phyloP scores from a whole-genome alignment of 2,888 invertebrate genomes.

The Odontomyia ornata region DNA sequence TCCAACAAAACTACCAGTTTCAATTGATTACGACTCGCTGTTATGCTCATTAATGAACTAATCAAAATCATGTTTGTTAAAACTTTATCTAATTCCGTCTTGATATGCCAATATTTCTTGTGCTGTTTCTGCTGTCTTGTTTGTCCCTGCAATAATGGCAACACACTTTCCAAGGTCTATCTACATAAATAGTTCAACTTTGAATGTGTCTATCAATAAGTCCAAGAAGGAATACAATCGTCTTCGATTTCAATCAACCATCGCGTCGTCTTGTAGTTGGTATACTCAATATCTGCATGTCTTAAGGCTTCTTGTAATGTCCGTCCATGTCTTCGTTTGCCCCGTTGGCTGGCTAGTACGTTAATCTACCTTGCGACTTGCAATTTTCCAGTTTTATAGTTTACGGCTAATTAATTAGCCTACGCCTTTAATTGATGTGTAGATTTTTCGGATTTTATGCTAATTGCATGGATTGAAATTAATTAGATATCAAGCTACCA shows the following conservation, averaged over 20 bases:
- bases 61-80: too few species aligned
- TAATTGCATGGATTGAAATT: constrained; percentile 44
- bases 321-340: background rate
- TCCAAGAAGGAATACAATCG: background rate
- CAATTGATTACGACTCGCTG: too few species aligned
- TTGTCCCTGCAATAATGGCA: background rate
- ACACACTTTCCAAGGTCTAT: background rate
- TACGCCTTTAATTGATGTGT: constrained; percentile 47
- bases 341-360: background rate
- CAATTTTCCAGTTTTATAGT: constrained; percentile 10
- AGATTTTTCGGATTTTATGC: constrained; percentile 46
- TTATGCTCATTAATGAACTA: too few species aligned
- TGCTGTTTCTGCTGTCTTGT: background rate
- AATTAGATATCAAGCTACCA: constrained; percentile 19
- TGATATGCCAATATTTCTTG: too few species aligned
- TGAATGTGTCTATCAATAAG: background rate
- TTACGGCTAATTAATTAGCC: constrained; percentile 46
- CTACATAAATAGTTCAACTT: background rate
- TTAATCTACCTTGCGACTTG: background rate
- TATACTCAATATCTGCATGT: background rate
- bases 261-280: background rate
- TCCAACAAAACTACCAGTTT: too few species aligned
- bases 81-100: too few species aligned
- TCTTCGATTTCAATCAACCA: constrained; percentile 23
- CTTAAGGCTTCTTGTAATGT: background rate